Conservation (phyloP, 1,140 invertebrate species). For the Akabosia matsudoensis region DNA sequence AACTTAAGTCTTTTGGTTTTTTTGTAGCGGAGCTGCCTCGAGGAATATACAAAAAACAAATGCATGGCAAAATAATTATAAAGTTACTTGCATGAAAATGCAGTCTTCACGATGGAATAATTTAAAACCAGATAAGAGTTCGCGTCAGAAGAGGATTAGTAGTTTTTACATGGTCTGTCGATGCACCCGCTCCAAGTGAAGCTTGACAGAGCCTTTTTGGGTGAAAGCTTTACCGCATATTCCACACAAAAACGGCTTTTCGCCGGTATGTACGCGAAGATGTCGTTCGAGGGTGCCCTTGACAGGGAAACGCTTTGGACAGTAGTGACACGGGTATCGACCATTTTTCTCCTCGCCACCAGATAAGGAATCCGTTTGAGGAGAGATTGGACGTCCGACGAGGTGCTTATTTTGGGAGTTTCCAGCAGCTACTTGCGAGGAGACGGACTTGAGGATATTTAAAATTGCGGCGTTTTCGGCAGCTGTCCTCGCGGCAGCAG, state of each 20-base stretch:
- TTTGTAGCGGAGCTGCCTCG: not conserved
- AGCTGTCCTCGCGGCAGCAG: not conserved
- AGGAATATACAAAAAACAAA: not conserved
- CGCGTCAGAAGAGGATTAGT: not conserved
- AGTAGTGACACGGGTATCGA: not conserved
- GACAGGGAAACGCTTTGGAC: slow-evolving; percentile 3
- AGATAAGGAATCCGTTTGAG: not conserved
- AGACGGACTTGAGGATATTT: not conserved
- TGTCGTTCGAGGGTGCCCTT: slow-evolving; percentile 1
- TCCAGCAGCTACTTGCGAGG: not conserved
- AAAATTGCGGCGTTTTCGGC: slow-evolving; percentile 11
- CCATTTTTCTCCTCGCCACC: not conserved
- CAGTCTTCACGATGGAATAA: too few relatives aligned
- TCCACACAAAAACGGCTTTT: not conserved
- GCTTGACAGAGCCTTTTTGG: slow-evolving; percentile 15
- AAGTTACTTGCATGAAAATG: not conserved
- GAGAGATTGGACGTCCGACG: not conserved
- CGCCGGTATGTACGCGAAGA: not conserved
- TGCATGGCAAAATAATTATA: not conserved
- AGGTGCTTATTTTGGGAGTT: not conserved
- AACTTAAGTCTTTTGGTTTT: not conserved
- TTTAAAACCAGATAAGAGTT: slow-evolving; percentile 1
- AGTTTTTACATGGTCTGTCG: not conserved
- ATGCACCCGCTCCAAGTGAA: slow-evolving; percentile 9
- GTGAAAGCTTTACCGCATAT: not conserved